Percentiles rank a stretch among this genome's conserved stretches.
Evolutionary conservation across 2,113 vertebrate species (phyloP).

Genomic region (Numenius arquata): DNA sequence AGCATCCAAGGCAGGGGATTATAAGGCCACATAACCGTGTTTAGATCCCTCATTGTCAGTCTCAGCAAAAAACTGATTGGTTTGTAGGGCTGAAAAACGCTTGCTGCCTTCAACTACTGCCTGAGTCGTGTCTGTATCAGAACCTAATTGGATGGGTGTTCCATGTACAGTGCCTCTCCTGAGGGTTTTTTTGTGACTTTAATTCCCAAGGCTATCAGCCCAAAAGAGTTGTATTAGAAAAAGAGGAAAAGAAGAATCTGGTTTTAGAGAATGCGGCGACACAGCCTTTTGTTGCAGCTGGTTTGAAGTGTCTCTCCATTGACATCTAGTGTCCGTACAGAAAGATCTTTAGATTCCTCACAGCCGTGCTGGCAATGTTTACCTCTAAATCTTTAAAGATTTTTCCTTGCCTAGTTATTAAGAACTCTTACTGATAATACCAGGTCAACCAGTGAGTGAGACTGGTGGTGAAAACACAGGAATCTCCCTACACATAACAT

Average conservation of each 20-base stretch:
- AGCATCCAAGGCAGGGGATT: background rate
- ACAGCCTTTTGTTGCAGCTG: background rate
- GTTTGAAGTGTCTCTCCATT: slow-evolving; percentile 52
- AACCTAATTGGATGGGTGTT: background rate
- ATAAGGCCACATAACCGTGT: background rate
- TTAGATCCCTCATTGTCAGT: background rate
- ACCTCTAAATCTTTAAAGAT: background rate
- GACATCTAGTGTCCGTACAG: slow-evolving; percentile 52
- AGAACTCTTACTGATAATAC: background rate
- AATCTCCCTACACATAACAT: background rate
- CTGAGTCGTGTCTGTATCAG: background rate
- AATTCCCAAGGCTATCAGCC: background rate
- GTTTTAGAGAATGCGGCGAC: background rate
- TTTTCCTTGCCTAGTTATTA: background rate
- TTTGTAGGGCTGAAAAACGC: background rate
- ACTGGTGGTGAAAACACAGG: background rate
- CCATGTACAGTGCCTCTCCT: background rate
- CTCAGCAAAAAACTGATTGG: background rate
- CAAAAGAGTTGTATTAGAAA: background rate
- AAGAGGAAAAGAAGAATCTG: background rate
- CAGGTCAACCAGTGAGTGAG: background rate
- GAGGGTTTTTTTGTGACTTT: background rate
- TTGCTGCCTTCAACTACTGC: background rate
- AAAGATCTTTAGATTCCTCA: background rate
- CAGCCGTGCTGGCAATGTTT: background rate